These are phyloP conservation scores for Frankliniella intonsa DNA, from an alignment of 2,888 invertebrate genomes.

Conservation along the genomic window DNA sequence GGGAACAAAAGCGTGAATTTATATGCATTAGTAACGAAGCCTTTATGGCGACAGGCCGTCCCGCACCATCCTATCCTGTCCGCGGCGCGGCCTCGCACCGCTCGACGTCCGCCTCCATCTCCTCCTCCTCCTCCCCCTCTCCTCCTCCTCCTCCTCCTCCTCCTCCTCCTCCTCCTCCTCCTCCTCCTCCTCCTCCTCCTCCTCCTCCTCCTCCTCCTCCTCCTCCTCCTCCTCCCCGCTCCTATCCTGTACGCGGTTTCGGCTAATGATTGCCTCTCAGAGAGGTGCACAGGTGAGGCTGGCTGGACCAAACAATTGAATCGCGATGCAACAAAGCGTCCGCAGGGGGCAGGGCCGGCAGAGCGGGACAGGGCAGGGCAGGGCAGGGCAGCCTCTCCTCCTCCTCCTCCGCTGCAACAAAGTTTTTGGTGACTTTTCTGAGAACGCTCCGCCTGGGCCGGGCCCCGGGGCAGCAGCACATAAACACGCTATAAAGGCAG, in stretches of 20 bases:
- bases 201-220: too few species aligned
- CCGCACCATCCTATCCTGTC: too few species aligned
- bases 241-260: neutral
- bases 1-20: too few species aligned
- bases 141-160: too few species aligned
- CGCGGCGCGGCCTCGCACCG: too few species aligned
- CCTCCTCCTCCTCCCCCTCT: too few species aligned
- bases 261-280: neutral
- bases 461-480: neutral
- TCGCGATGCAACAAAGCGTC: neutral
- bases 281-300: neutral
- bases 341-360: neutral
- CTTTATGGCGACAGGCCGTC: too few species aligned
- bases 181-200: too few species aligned
- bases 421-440: slow-evolving; percentile 10
- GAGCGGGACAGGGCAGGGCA: neutral
- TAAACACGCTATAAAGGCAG: neutral
- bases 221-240: too few species aligned
- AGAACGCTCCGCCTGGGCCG: neutral
- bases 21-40: too few species aligned
- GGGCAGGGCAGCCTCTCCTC: neutral
- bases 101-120: too few species aligned
- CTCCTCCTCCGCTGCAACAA: neutral
- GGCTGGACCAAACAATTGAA: neutral
- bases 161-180: too few species aligned